These are phyloP conservation scores for Epirrita christyi DNA, from an alignment of 2,888 invertebrate genomes.

Conservation along the genomic window DNA sequence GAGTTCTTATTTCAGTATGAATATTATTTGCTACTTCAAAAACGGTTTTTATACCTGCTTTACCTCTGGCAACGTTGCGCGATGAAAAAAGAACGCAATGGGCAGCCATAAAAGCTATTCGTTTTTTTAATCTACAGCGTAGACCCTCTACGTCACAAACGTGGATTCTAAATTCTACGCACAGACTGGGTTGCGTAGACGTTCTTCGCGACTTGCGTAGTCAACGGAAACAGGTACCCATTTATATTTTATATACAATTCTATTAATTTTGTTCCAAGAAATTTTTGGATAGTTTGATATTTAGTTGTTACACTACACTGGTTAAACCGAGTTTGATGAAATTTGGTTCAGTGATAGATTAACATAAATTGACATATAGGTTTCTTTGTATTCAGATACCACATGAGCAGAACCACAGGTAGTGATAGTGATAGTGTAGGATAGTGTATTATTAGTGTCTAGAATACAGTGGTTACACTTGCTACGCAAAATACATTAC, in stretches of 20 bases:
- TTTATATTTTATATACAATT: not conserved
- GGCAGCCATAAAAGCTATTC: not conserved
- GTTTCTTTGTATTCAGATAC: too few species aligned
- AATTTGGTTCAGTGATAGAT: too few species aligned
- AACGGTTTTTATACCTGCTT: not conserved
- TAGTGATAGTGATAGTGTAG: too few species aligned
- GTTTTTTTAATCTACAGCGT: conserved; percentile 1
- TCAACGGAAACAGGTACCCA: conserved; percentile 1
- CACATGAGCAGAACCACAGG: too few species aligned
- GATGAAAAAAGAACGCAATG: not conserved
- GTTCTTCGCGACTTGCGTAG: conserved; percentile 8
- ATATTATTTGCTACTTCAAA: not conserved
- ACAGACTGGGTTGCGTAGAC: not conserved
- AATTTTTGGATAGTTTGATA: too few species aligned
- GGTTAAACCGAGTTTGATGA: too few species aligned
- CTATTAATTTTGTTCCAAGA: too few species aligned
- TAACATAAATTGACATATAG: too few species aligned
- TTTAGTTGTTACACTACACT: too few species aligned
- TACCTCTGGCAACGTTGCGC: not conserved
- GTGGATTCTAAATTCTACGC: conserved; percentile 7
- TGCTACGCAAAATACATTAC: not conserved
- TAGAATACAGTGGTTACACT: not conserved
- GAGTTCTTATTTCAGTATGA: not conserved
- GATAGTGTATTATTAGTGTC: too few species aligned
- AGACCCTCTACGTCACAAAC: conserved; percentile 14